Percentiles rank a stretch among this genome's conserved stretches.
Conservation (phyloP, 2,113 vertebrate genomes). For the Eidolon helvum region DNA sequence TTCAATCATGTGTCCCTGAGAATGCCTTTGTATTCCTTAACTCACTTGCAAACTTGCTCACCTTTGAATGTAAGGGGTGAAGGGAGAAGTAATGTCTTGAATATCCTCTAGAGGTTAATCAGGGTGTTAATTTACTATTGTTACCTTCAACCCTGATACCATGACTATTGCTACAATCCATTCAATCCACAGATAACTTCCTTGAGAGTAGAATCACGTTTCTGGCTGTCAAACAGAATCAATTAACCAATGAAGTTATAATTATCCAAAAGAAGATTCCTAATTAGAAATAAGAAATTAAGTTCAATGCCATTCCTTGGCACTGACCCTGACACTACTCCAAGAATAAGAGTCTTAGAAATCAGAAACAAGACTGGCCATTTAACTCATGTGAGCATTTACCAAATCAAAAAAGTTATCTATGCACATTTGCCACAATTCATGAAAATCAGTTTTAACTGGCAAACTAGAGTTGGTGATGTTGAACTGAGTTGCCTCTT, state of each 20-base stretch:
- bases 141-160: background rate
- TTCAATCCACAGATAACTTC: background rate
- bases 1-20: background rate
- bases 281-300: conserved; percentile 53
- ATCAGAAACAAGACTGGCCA: background rate
- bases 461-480: background rate
- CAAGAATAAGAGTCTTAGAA: conserved; percentile 52
- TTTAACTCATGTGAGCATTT: background rate
- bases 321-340: conserved; percentile 33
- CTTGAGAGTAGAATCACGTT: conserved; percentile 1
- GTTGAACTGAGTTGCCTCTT: background rate
- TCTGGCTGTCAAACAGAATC: conserved; percentile 34
- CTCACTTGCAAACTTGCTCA: background rate
- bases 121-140: background rate
- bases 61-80: background rate
- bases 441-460: background rate
- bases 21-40: background rate
- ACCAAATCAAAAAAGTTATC: background rate
- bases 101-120: background rate
- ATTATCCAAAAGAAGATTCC: conserved; percentile 17
- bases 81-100: background rate
- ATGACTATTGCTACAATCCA: background rate
- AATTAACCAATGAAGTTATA: conserved; percentile 54
- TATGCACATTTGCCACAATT: background rate
- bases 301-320: background rate